phyloP scores from a whole-genome alignment of 2,888 invertebrate genomes.

The Emmelina monodactyla region DNA sequence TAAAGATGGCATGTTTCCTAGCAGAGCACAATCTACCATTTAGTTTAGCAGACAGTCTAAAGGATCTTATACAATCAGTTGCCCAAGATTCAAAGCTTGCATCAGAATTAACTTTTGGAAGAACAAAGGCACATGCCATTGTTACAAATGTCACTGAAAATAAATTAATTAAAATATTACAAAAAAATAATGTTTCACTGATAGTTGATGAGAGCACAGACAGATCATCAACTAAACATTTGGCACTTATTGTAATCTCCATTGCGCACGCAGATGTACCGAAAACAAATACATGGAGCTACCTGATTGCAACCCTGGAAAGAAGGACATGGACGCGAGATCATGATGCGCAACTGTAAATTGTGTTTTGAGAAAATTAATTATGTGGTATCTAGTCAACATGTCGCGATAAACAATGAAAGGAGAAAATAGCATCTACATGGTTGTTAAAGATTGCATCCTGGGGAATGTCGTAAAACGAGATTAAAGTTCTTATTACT shows the following conservation, averaged over 20 bases:
- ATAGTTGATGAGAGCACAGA: neutral
- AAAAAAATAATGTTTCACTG: neutral
- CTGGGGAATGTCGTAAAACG: no score
- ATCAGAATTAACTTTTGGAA: neutral
- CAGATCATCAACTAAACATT: slow-evolving; percentile 16
- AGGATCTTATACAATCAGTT: slow-evolving; percentile 2
- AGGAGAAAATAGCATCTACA: no score
- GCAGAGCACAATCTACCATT: slow-evolving; percentile 13
- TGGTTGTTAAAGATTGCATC: no score
- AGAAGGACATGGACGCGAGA: no score
- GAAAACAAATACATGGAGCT: no score
- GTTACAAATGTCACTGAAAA: neutral
- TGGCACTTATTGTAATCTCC: slow-evolving; percentile 16
- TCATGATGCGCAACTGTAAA: no score
- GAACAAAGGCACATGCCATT: neutral
- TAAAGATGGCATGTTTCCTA: slow-evolving; percentile 15
- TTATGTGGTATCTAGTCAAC: no score
- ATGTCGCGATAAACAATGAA: no score
- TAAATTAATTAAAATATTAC: neutral
- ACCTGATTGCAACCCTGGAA: no score
- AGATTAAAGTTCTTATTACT: no score
- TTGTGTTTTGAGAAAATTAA: no score
- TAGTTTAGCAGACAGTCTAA: slow-evolving; percentile 11
- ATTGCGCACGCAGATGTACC: no score
- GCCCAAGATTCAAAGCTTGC: neutral